Conservation (phyloP, 1,140 invertebrate species). For the Platorchestia sp. region DNA sequence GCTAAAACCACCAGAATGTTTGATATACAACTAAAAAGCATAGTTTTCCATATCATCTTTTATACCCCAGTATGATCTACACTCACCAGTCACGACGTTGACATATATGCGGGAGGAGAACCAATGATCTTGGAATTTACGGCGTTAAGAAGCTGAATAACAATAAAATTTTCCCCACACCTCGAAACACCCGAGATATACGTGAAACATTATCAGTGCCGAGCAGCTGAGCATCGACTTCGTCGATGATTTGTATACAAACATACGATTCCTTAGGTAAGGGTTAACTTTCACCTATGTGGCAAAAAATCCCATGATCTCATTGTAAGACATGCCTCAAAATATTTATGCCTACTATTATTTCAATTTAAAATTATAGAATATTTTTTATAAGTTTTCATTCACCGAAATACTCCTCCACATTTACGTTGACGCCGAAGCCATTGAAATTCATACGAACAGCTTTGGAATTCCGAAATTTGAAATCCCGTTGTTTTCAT, state of each 20-base stretch:
- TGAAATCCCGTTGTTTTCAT: conserved; percentile 1
- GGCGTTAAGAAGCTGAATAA: neutral
- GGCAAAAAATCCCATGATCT: neutral
- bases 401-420: neutral
- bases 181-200: neutral
- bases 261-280: neutral
- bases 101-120: neutral
- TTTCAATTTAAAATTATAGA: neutral
- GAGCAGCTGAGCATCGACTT: conserved; percentile 53
- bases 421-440: neutral
- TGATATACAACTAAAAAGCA: too few species aligned
- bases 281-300: neutral
- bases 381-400: neutral
- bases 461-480: neutral
- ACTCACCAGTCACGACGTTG: neutral
- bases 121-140: neutral
- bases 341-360: neutral
- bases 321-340: neutral
- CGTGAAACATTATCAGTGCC: neutral
- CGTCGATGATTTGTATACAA: conserved; percentile 32
- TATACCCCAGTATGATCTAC: neutral
- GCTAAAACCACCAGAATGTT: too few species aligned
- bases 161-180: neutral
- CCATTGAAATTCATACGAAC: neutral
- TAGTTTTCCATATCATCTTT: too few species aligned